A percentile compares a stretch with the other conserved stretches of the same genome.
Conservation (phyloP, 1,140 invertebrate genomes). For the Bursaphelenchus mucronatus region DNA sequence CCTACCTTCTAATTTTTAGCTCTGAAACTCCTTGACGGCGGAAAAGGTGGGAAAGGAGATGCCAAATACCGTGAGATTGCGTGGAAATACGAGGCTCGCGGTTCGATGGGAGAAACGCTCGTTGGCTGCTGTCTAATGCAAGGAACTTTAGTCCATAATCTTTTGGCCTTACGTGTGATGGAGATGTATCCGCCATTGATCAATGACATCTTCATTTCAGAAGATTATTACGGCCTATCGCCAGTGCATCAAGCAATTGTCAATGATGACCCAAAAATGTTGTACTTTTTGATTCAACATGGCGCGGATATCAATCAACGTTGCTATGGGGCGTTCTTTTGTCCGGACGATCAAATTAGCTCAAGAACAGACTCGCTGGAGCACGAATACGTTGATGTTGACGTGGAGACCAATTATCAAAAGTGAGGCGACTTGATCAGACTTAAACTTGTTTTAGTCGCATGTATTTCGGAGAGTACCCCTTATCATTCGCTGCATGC, state of each 20-base stretch:
- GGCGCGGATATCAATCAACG: slow-evolving; percentile 80
- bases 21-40: slow-evolving; percentile 54
- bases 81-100: slow-evolving; percentile 82
- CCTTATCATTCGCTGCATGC: slow-evolving; percentile 88
- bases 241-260: slow-evolving; percentile 89
- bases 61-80: slow-evolving; percentile 76
- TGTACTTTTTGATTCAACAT: slow-evolving; percentile 85
- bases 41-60: slow-evolving; percentile 65
- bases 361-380: slow-evolving; percentile 78
- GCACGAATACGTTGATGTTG: slow-evolving; percentile 83
- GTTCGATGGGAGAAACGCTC: slow-evolving; percentile 85
- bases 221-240: slow-evolving; percentile 80
- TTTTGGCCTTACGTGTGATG: slow-evolving; percentile 83
- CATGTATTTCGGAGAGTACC: slow-evolving; percentile 97
- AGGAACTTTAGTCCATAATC: slow-evolving; percentile 81
- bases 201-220: slow-evolving; percentile 87
- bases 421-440: slow-evolving; percentile 67
- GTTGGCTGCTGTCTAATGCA: slow-evolving; percentile 87
- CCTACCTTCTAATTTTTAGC: slow-evolving; percentile 26
- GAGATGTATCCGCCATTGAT: slow-evolving; percentile 88
- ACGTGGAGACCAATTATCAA: slow-evolving; percentile 78
- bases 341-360: slow-evolving; percentile 86
- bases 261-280: slow-evolving; percentile 94
- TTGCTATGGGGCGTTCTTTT: slow-evolving; percentile 85
- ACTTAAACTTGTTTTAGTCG: slow-evolving; percentile 67